These are phyloP conservation scores for Lerista edwardsae DNA, from an alignment of 2,797 vertebrate genomes.

Conservation along the genomic window DNA sequence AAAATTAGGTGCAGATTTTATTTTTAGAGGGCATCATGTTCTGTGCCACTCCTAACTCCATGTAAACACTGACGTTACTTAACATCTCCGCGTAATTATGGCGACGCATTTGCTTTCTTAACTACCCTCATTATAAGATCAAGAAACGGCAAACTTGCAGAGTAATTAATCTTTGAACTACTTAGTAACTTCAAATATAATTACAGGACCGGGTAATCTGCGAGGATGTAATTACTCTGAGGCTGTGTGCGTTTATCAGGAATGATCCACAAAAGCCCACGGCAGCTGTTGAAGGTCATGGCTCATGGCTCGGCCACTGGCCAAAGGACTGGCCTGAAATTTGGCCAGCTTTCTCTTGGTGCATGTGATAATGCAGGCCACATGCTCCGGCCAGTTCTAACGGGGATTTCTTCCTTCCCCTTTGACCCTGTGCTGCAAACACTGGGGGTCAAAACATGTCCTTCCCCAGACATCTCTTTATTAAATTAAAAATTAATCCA, in stretches of 20 bases:
- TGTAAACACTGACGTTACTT: slow-evolving; percentile 1
- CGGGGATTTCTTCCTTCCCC: background rate
- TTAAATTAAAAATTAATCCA: slow-evolving; percentile 40
- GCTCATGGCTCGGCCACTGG: slow-evolving; percentile 8
- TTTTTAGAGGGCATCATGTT: slow-evolving; percentile 1
- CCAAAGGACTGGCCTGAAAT: slow-evolving; percentile 28
- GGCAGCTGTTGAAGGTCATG: slow-evolving; percentile 18
- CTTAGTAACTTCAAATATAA: slow-evolving; percentile 52
- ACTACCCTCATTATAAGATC: slow-evolving; percentile 36
- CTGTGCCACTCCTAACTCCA: slow-evolving; percentile 22
- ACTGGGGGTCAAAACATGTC: background rate
- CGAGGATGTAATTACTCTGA: slow-evolving; percentile 53
- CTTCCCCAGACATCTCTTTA: background rate
- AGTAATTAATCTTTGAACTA: slow-evolving; percentile 53
- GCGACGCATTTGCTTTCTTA: slow-evolving; percentile 50
- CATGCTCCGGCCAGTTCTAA: background rate
- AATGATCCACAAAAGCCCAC: background rate
- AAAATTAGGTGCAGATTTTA: slow-evolving; percentile 12
- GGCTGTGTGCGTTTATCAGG: slow-evolving; percentile 56
- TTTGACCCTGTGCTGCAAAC: slow-evolving; percentile 8
- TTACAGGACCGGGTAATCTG: slow-evolving; percentile 41
- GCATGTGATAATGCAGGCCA: background rate
- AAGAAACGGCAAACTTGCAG: slow-evolving; percentile 47
- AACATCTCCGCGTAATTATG: slow-evolving; percentile 5
- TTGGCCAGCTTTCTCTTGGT: slow-evolving; percentile 27